phyloP scores from a whole-genome alignment of 2,113 vertebrate genomes.

The Puma concolor region DNA sequence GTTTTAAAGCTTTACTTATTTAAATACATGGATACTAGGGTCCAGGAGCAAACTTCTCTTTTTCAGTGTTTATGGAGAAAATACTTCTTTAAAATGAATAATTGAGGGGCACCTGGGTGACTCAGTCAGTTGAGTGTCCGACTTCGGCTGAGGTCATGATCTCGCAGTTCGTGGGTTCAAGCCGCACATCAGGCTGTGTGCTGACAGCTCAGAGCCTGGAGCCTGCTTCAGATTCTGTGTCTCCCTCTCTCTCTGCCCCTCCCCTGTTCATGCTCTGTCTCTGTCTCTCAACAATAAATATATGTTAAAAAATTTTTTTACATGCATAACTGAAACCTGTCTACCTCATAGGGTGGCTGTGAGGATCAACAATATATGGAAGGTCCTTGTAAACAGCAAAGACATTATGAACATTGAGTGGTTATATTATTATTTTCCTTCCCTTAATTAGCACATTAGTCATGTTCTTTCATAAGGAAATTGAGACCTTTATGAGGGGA shows the following conservation, averaged over 20 bases:
- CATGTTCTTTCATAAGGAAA: constrained; percentile 49
- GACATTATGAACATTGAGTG: not conserved
- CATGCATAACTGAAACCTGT: not conserved
- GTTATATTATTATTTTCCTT: not conserved
- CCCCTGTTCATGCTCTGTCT: no score
- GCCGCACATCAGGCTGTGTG: no score
- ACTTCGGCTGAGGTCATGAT: no score
- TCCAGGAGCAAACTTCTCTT: not conserved
- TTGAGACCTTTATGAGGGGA: not conserved
- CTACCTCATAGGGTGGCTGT: not conserved
- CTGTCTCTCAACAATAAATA: no score
- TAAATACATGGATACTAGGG: not conserved
- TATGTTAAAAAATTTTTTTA: no score
- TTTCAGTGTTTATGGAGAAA: constrained; percentile 21
- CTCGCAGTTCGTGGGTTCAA: no score
- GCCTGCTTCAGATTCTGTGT: no score
- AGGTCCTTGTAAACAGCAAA: not conserved
- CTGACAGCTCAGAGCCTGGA: no score
- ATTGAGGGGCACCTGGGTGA: not conserved
- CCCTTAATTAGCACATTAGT: not conserved
- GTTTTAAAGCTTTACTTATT: not conserved
- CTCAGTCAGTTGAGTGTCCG: no score
- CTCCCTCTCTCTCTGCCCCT: no score
- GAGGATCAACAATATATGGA: not conserved
- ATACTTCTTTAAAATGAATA: not conserved